Percentiles rank a stretch among this genome's conserved stretches.
Evolutionary conservation across 35 echinoderm and acorn worm species (phyloP).

Genomic region (Strongylocentrotus purpuratus): DNA sequence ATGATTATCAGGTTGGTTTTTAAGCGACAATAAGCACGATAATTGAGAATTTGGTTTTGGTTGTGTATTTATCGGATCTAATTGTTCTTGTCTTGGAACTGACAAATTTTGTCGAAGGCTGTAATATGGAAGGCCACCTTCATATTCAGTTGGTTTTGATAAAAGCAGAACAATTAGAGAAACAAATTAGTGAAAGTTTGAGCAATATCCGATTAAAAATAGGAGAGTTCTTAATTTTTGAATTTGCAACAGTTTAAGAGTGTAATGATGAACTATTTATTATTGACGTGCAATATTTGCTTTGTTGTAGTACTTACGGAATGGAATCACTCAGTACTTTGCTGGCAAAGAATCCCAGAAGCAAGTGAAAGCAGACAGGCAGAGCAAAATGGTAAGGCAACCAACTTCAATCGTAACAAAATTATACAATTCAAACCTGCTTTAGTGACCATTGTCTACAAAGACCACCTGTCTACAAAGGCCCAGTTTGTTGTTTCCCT

Average conservation of each 20-base stretch:
- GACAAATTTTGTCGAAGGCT: background rate
- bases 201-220: too few species aligned
- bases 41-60: background rate
- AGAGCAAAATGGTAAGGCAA: constrained; percentile 79
- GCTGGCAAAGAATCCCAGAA: constrained; percentile 80
- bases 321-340: constrained; percentile 90
- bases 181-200: too few species aligned
- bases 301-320: constrained; percentile 78
- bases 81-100: background rate
- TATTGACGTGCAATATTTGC: background rate
- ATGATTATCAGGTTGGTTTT: constrained; percentile 83
- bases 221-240: background rate
- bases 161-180: too few species aligned
- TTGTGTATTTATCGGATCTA: background rate
- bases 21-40: background rate
- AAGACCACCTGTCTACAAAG: too few species aligned
- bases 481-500: too few species aligned
- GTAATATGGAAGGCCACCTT: background rate
- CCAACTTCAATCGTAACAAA: too few species aligned
- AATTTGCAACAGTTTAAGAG: background rate
- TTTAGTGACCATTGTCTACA: too few species aligned
- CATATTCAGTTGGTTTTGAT: too few species aligned
- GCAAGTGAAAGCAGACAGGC: constrained; percentile 53
- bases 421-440: too few species aligned
- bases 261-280: too few species aligned